Conservation (phyloP, 1,140 invertebrate genomes). For the Diorhabda elongata region DNA sequence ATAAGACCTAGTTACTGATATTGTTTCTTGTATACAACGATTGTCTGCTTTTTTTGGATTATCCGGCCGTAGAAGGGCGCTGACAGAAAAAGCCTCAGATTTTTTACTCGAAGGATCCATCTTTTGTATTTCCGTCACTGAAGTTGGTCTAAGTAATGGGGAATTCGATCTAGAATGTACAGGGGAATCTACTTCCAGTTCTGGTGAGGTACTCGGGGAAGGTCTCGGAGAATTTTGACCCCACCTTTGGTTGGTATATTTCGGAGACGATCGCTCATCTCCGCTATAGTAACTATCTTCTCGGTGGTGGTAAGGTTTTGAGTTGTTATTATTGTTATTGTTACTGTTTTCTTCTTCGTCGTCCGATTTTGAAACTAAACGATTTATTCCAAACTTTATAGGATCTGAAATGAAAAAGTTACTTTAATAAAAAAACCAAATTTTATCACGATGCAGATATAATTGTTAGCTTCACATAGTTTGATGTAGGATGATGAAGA, state of each 20-base stretch:
- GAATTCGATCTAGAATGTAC: constrained; percentile 51
- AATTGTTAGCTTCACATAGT: too few species aligned
- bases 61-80: constrained; percentile 70
- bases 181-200: constrained; percentile 67
- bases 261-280: constrained; percentile 33
- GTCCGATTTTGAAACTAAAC: constrained; percentile 60
- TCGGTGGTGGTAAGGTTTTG: constrained; percentile 34
- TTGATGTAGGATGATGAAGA: too few species aligned
- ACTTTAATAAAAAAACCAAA: neutral
- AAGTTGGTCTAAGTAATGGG: constrained; percentile 51
- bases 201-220: constrained; percentile 55
- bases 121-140: constrained; percentile 48
- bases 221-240: constrained; percentile 52
- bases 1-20: constrained; percentile 56
- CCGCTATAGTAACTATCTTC: constrained; percentile 36
- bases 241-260: constrained; percentile 36
- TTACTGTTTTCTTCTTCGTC: constrained; percentile 51
- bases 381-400: constrained; percentile 69
- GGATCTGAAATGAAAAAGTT: constrained; percentile 56
- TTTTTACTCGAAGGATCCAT: constrained; percentile 53
- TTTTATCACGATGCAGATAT: too few species aligned
- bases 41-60: constrained; percentile 58
- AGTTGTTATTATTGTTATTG: constrained; percentile 48
- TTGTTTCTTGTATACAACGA: constrained; percentile 52
- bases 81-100: constrained; percentile 75